These are phyloP conservation scores for Antheraea yamamai DNA, from an alignment of 2,888 invertebrate genomes.

Conservation along the genomic window DNA sequence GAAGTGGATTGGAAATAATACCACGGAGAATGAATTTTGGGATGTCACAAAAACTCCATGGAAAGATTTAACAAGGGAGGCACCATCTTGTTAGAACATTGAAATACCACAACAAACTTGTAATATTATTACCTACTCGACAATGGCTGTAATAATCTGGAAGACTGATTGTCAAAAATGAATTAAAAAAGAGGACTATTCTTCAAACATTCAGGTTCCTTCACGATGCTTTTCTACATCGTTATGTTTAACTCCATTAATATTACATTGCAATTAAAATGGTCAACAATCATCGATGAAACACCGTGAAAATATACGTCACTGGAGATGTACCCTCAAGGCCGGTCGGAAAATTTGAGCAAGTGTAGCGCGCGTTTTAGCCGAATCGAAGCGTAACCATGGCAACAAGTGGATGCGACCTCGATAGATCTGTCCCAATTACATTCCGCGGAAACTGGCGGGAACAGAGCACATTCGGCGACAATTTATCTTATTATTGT, in stretches of 20 bases:
- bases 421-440: slow-evolving; percentile 22
- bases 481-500: slow-evolving; percentile 9
- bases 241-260: background rate
- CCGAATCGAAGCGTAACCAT: slow-evolving; percentile 11
- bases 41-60: too few species aligned
- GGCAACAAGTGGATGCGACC: slow-evolving; percentile 18
- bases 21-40: too few species aligned
- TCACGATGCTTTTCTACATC: background rate
- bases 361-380: background rate
- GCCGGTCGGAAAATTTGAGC: background rate
- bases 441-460: background rate
- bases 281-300: background rate
- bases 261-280: background rate
- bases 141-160: too few species aligned
- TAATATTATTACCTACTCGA: too few species aligned
- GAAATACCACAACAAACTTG: too few species aligned
- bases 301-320: background rate
- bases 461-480: slow-evolving; percentile 1
- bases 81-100: too few species aligned
- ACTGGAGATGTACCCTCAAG: background rate
- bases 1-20: too few species aligned
- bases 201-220: background rate
- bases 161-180: too few species aligned
- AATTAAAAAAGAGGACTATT: background rate
- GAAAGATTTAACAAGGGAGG: too few species aligned